Percentiles rank a stretch among this genome's conserved stretches.
Evolutionary conservation across 2,888 invertebrate species (phyloP).

Genomic region (Amphipoea lucens): DNA sequence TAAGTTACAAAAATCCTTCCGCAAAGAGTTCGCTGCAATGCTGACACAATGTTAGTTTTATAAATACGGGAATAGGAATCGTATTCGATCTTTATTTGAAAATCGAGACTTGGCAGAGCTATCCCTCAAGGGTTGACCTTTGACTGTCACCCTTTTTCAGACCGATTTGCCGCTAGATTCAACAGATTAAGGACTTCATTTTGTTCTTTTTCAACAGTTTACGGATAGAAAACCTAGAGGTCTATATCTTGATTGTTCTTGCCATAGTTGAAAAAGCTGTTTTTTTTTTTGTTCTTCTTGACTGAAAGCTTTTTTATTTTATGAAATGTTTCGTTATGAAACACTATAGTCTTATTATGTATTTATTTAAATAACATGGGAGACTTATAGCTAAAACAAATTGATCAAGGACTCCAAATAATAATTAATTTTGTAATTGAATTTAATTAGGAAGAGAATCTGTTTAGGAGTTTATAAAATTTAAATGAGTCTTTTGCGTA

Average conservation of each 20-base stretch:
- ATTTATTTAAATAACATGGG: no score
- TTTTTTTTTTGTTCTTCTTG: not conserved
- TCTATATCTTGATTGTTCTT: slow-evolving; percentile 14
- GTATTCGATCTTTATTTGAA: slow-evolving; percentile 52
- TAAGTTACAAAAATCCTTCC: not conserved
- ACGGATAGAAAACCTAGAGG: slow-evolving; percentile 16
- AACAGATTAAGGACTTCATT: slow-evolving; percentile 59
- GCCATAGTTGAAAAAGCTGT: slow-evolving; percentile 11
- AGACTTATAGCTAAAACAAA: no score
- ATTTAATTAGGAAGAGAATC: not conserved
- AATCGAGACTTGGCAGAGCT: slow-evolving; percentile 44
- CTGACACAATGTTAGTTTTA: slow-evolving; percentile 12
- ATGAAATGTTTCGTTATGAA: not conserved
- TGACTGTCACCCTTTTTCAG: slow-evolving; percentile 61
- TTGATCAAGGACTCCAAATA: no score
- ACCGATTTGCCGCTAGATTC: slow-evolving; percentile 55
- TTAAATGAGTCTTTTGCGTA: not conserved
- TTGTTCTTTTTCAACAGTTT: slow-evolving; percentile 43
- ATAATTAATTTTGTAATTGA: no score
- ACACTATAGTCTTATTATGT: not conserved
- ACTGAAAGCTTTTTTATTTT: not conserved
- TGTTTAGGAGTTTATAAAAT: slow-evolving; percentile 6
- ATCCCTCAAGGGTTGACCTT: slow-evolving; percentile 62
- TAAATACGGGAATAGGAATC: slow-evolving; percentile 40
- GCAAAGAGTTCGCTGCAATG: not conserved